Evolutionary conservation across 2,113 vertebrate genomes (phyloP).

Genomic region (Limanda limanda): DNA sequence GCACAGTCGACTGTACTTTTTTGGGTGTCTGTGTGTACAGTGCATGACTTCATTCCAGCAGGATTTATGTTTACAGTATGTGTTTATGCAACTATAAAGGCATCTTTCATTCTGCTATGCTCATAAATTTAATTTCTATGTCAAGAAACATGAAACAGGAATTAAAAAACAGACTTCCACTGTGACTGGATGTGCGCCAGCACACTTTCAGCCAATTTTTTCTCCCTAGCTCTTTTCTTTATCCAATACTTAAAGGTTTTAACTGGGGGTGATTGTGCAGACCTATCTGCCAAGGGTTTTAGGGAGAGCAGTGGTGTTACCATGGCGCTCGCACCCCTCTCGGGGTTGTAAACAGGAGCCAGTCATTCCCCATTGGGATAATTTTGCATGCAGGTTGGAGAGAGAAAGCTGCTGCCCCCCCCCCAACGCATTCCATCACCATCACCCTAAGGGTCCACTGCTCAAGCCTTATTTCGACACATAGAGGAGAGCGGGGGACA

Average conservation of each 20-base stretch:
- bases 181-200: constrained; percentile 71
- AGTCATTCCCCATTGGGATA: constrained; percentile 75
- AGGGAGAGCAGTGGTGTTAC: constrained; percentile 71
- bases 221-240: constrained; percentile 57
- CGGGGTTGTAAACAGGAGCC: constrained; percentile 71
- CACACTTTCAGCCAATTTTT: constrained; percentile 72
- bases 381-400: constrained; percentile 78
- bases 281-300: constrained; percentile 70
- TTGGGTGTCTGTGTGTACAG: constrained; percentile 24
- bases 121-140: constrained; percentile 82
- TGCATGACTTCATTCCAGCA: constrained; percentile 36
- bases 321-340: constrained; percentile 68
- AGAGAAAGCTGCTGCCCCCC: constrained; percentile 72
- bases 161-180: constrained; percentile 71
- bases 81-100: constrained; percentile 64
- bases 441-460: constrained; percentile 74
- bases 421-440: constrained; percentile 81
- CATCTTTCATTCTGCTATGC: constrained; percentile 71
- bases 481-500: constrained; percentile 47
- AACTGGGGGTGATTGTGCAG: constrained; percentile 68
- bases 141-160: constrained; percentile 79
- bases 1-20: constrained; percentile 50
- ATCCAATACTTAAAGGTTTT: constrained; percentile 70
- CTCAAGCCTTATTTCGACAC: constrained; percentile 69
- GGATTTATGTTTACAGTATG: constrained; percentile 61